Percentiles rank a stretch among this genome's conserved stretches.
Conservation (phyloP, 2,113 vertebrate species). For the Nannobrachium achirus region DNA sequence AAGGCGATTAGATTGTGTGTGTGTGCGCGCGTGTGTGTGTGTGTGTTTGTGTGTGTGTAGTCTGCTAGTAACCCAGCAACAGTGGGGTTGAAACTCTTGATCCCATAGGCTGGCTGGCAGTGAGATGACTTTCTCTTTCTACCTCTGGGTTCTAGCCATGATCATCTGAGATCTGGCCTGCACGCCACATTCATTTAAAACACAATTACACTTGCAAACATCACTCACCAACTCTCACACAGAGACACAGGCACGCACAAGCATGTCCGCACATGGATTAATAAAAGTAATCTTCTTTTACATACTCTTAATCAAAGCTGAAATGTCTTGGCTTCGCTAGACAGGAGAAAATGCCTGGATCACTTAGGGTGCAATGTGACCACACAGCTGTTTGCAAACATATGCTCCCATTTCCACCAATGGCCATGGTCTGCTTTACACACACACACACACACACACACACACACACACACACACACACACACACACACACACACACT, state of each 20-base stretch:
- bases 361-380: too few relatives aligned
- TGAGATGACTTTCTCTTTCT: constrained; percentile 22
- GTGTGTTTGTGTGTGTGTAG: constrained; percentile 6
- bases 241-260: too few relatives aligned
- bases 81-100: constrained; percentile 60
- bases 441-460: too few relatives aligned
- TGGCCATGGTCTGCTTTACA: too few relatives aligned
- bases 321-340: too few relatives aligned
- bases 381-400: too few relatives aligned
- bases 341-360: too few relatives aligned
- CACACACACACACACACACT: constrained; percentile 3
- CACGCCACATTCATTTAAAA: background rate
- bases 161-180: background rate
- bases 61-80: constrained; percentile 73
- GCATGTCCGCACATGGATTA: too few relatives aligned
- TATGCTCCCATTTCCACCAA: too few relatives aligned
- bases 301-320: too few relatives aligned
- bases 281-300: too few relatives aligned
- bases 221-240: too few relatives aligned
- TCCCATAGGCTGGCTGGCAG: constrained; percentile 59
- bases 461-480: constrained; percentile 1
- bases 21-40: constrained; percentile 13
- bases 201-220: background rate
- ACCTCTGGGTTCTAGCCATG: constrained; percentile 24
- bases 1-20: constrained; percentile 49